phyloP scores from a whole-genome alignment of 2,113 vertebrate genomes.

The Odontophorus gujanensis region DNA sequence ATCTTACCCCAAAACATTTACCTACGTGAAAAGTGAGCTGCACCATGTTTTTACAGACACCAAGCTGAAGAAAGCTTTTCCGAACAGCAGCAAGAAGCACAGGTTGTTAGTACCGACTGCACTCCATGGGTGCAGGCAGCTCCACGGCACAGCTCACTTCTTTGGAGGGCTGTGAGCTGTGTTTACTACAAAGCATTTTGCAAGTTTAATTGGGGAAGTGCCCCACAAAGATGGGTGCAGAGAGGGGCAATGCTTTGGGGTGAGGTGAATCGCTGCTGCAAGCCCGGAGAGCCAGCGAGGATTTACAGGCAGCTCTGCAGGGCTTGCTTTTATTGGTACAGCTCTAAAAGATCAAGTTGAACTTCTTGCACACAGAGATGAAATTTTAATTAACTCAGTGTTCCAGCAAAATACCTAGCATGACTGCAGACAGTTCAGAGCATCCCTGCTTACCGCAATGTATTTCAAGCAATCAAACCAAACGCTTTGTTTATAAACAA shows the following conservation, averaged over 20 bases:
- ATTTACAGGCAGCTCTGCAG: background rate
- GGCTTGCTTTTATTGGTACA: background rate
- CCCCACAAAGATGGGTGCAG: background rate
- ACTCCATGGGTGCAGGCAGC: background rate
- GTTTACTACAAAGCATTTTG: background rate
- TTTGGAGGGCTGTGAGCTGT: background rate
- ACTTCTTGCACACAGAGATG: background rate
- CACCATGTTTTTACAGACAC: background rate
- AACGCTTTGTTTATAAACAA: constrained; percentile 22
- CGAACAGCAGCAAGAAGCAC: background rate
- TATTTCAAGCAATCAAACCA: background rate
- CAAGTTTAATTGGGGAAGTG: constrained; percentile 14
- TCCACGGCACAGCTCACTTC: background rate
- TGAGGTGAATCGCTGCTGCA: background rate
- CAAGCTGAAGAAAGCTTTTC: background rate
- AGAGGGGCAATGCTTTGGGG: background rate
- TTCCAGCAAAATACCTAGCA: background rate
- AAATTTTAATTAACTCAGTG: background rate
- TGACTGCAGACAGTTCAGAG: background rate
- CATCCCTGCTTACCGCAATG: background rate
- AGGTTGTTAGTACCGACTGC: background rate
- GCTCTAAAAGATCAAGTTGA: background rate
- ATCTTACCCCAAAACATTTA: background rate
- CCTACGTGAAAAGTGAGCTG: background rate
- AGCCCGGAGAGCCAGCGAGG: background rate